phyloP scores from a whole-genome alignment of 2,888 invertebrate species.

The Temnothorax ravouxi region DNA sequence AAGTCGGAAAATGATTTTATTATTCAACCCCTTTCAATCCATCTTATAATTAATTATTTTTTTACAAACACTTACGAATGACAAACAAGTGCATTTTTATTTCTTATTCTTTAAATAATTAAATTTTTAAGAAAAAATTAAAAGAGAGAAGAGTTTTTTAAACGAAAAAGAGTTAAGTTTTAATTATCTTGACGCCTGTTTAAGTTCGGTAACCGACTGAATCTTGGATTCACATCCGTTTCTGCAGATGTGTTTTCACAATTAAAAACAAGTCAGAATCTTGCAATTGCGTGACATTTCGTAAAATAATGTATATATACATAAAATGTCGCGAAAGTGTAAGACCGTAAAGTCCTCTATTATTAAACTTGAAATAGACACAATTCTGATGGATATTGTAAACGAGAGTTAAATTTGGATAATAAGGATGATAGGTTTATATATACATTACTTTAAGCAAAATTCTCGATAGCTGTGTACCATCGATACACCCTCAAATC shows the following conservation, averaged over 20 bases:
- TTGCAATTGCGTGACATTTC: not conserved
- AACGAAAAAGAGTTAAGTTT: not conserved
- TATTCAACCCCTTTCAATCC: not conserved
- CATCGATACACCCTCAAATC: slow-evolving; percentile 34
- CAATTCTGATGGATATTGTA: not conserved
- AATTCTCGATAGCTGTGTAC: not conserved
- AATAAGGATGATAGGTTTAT: not conserved
- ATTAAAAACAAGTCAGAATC: not conserved
- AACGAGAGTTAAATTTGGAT: slow-evolving; percentile 8
- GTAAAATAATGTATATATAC: not conserved
- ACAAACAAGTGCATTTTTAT: not conserved
- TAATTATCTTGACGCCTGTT: not conserved
- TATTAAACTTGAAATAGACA: slow-evolving; percentile 12
- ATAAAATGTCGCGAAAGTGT: not conserved
- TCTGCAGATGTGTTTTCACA: not conserved
- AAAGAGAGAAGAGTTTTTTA: not conserved
- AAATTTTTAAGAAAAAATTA: not conserved
- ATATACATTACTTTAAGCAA: not conserved
- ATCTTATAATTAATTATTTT: not conserved
- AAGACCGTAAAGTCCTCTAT: not conserved
- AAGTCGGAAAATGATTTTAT: not conserved
- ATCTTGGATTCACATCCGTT: not conserved
- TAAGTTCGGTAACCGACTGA: not conserved
- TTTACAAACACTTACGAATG: not conserved
- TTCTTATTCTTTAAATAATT: slow-evolving; percentile 9